Evolutionary conservation across 2,888 invertebrate genomes (phyloP).

Genomic region (Suillia variegata): DNA sequence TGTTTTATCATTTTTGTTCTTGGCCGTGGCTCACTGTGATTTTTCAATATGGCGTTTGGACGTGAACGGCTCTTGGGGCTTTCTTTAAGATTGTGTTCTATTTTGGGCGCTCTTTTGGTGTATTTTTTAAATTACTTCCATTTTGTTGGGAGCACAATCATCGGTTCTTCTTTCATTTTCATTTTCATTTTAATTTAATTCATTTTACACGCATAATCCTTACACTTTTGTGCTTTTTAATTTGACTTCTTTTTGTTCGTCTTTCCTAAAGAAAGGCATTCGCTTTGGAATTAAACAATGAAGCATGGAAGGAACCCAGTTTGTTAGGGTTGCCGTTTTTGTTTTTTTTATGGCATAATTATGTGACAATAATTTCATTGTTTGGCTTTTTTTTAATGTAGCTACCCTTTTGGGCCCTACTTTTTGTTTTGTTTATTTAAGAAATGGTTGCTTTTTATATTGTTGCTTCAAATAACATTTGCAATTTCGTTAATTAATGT

Average conservation of each 20-base stretch:
- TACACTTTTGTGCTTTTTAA: conserved; percentile 53
- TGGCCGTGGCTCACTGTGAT: no score
- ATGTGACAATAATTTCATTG: conserved; percentile 21
- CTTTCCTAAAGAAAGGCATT: neutral
- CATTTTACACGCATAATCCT: conserved; percentile 49
- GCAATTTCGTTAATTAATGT: no score
- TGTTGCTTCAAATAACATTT: no score
- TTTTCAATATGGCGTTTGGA: no score
- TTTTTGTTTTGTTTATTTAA: neutral
- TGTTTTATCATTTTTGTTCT: no score
- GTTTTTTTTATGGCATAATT: conserved; percentile 18
- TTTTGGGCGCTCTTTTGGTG: no score
- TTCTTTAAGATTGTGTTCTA: no score
- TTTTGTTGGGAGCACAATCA: no score
- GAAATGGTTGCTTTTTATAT: no score
- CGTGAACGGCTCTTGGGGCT: no score
- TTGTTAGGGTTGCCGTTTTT: neutral
- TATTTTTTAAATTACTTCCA: no score
- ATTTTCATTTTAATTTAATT: conserved; percentile 45
- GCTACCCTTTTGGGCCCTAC: neutral
- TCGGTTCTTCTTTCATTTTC: no score
- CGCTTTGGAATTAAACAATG: neutral
- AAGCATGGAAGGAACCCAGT: neutral
- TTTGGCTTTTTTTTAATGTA: conserved; percentile 8
- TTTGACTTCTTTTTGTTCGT: conserved; percentile 42